Evolutionary conservation across 2,888 invertebrate genomes (phyloP), one percentile per base, ranked within the genome.

Genomic region (Nipponacmea schrenckii): DNA sequence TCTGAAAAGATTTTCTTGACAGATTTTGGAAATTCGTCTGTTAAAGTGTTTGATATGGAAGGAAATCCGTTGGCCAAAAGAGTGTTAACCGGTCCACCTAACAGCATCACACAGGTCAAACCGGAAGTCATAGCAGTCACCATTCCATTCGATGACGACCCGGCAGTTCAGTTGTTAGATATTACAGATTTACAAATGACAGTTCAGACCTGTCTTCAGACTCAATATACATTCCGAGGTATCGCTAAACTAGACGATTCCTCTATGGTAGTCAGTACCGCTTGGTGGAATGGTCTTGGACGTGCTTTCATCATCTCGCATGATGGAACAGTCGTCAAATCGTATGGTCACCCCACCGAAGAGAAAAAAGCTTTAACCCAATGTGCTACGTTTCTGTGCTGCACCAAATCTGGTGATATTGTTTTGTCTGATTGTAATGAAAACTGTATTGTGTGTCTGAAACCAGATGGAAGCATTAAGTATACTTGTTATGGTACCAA

Each of bases 321-420:
- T 24, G 56, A 56, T 24, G 56, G 56, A 56, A 56, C 56, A 8
- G 56, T 56, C 24, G 56, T 56, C 5, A 56, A 56, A 24, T 56
- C 56, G 24, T 56, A 56, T 14, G 56, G 56, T 56, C 56, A 56
- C 10, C 56, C 56, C 20, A 56, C 56, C 20, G 56, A 56, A 14
- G 56, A 24, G 24, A 56, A 56, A 24, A 56, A 56, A 56, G 56
- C 56, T 20, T 20, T 56, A 24, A 56, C 56, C 20, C 56, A 56
- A 56, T 56, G 56, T 24, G 56, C 56, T 14, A 56, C 56, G 56
- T 56, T 56, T 56, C 56, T 56, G 56, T 56, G 56, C 14, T 56
- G 56, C 4, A 24, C 56, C 12, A 10, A 24, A 24, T 56, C 56
- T 8, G 56, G 56, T 10, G 56, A 56, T 56, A 56, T 56, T 56